These are phyloP conservation scores for Drosophila glabriapex DNA, from an alignment of 2,888 invertebrate genomes.

Conservation along the genomic window DNA sequence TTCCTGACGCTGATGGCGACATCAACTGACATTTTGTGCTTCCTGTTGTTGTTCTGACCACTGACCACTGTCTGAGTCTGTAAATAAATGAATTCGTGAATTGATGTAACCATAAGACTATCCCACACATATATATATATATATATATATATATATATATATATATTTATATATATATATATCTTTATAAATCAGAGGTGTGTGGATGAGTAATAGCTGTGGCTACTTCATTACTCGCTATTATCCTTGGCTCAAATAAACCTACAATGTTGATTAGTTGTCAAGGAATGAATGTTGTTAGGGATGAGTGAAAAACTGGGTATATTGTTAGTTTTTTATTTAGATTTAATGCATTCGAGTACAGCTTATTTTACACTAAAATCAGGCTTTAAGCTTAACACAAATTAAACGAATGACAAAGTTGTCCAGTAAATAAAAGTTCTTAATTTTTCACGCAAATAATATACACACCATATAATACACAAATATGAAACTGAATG, in stretches of 20 bases:
- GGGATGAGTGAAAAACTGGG: background rate
- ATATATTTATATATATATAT: no score
- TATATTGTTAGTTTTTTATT: background rate
- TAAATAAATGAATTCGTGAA: constrained; percentile 23
- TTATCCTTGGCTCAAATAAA: background rate
- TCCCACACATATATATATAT: background rate
- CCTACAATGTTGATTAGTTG: background rate
- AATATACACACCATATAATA: no score
- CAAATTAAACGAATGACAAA: no score
- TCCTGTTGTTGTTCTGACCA: constrained; percentile 56
- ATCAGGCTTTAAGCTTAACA: background rate
- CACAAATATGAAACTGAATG: background rate
- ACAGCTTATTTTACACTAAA: background rate
- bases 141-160: background rate
- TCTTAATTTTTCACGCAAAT: background rate
- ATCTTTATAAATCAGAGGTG: background rate
- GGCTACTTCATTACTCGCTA: background rate
- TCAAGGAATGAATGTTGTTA: background rate
- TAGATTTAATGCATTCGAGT: background rate
- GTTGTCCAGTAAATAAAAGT: background rate
- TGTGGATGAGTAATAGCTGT: constrained; percentile 33
- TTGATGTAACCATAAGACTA: constrained; percentile 8
- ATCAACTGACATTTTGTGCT: constrained; percentile 64
- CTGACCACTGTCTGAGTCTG: background rate
- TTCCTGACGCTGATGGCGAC: constrained; percentile 64